A percentile compares a stretch with the other conserved stretches of the same genome.
These are phyloP conservation scores for Argentina silus DNA, from an alignment of 2,797 vertebrate species.

Conservation along the genomic window DNA sequence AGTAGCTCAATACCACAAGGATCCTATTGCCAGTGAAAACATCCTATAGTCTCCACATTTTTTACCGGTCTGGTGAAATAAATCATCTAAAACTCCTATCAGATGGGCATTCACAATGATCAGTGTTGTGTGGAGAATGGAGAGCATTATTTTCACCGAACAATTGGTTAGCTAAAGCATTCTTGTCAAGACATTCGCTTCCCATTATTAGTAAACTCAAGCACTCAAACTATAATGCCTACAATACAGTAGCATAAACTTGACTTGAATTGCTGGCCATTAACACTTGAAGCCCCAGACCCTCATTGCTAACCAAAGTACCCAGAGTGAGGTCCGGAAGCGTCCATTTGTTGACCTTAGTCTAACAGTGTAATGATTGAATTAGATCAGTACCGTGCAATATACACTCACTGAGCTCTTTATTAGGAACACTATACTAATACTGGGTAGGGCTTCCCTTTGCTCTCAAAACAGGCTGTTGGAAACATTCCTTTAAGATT, in stretches of 20 bases:
- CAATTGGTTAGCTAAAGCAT: background rate
- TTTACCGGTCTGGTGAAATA: conserved; percentile 64
- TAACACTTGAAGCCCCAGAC: conserved; percentile 18
- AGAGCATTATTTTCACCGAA: background rate
- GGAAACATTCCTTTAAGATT: too few species aligned
- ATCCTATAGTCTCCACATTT: conserved; percentile 67
- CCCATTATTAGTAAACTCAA: background rate
- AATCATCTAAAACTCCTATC: conserved; percentile 56
- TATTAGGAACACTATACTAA: too few species aligned
- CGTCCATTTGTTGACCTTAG: too few species aligned
- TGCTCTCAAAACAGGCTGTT: too few species aligned
- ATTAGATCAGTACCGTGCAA: too few species aligned
- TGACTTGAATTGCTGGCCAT: conserved; percentile 18
- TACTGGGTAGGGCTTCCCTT: too few species aligned
- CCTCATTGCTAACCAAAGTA: too few species aligned
- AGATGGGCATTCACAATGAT: conserved; percentile 25
- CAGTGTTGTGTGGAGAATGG: background rate
- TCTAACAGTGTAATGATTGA: too few species aligned
- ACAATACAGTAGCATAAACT: background rate
- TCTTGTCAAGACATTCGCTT: background rate
- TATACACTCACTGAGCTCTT: too few species aligned
- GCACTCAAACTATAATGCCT: background rate
- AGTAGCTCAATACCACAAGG: conserved; percentile 57
- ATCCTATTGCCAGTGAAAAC: conserved; percentile 68
- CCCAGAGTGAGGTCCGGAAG: too few species aligned